Evolutionary conservation across 1,140 invertebrate genomes (phyloP).

Genomic region (Tetramorium parvispinum): DNA sequence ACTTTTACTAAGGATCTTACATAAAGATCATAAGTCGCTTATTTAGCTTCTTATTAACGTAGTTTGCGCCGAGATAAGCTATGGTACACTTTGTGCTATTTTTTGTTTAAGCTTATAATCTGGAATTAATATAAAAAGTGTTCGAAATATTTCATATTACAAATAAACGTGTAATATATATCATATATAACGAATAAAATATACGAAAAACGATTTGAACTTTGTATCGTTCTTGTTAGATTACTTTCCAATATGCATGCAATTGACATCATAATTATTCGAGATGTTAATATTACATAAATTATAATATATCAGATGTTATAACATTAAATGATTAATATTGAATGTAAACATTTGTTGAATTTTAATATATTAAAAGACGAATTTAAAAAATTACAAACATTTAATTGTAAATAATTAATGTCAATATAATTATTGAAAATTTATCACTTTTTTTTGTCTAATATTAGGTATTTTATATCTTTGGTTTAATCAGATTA

Average conservation of each 20-base stretch:
- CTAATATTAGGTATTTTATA: neutral
- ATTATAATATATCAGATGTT: neutral
- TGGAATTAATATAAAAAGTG: neutral
- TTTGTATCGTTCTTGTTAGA: neutral
- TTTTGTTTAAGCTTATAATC: neutral
- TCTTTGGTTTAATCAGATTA: neutral
- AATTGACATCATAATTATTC: conserved; percentile 8
- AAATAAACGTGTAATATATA: neutral
- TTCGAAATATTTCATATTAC: neutral
- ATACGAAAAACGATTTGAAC: neutral
- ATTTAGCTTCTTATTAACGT: neutral
- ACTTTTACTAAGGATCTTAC: neutral
- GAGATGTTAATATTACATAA: neutral
- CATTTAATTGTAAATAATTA: neutral
- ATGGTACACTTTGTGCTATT: neutral
- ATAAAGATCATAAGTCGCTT: neutral
- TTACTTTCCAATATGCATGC: neutral
- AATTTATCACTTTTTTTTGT: neutral
- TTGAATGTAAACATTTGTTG: neutral
- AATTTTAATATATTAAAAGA: neutral
- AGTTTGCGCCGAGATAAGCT: neutral
- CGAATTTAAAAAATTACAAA: neutral
- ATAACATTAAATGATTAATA: neutral
- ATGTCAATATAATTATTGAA: neutral
- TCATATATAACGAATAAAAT: neutral